phyloP scores from a whole-genome alignment of 1,140 invertebrate species.

The Pomacea maculata region DNA sequence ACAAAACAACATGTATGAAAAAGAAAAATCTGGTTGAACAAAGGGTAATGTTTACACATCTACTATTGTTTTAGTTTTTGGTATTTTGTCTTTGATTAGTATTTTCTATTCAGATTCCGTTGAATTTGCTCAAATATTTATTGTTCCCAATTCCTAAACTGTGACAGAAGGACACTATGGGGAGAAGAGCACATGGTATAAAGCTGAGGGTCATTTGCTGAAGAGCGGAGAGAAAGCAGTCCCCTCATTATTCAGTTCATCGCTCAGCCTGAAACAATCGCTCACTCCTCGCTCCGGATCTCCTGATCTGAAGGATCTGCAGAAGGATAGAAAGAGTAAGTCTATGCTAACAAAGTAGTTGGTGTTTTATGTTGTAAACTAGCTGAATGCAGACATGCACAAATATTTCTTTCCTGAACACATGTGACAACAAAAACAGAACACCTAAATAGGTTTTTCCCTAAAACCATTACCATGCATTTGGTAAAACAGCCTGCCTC shows the following conservation, averaged over 20 bases:
- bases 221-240: slow-evolving; percentile 18
- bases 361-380: too few species aligned
- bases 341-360: background rate
- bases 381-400: background rate
- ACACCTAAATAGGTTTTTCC: too few species aligned
- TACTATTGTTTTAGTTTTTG: background rate
- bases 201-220: slow-evolving; percentile 11
- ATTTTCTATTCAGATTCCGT: too few species aligned
- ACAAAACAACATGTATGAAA: too few species aligned
- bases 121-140: too few species aligned
- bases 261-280: slow-evolving; percentile 17
- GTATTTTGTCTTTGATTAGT: background rate
- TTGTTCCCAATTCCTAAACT: too few species aligned
- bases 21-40: background rate
- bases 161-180: background rate
- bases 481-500: too few species aligned
- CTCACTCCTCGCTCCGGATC: slow-evolving; percentile 18
- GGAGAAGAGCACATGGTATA: slow-evolving; percentile 9
- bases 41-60: background rate
- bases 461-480: too few species aligned
- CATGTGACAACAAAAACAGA: too few species aligned
- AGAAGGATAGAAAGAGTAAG: slow-evolving; percentile 20
- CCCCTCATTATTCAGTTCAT: slow-evolving; percentile 3
- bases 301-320: slow-evolving; percentile 14
- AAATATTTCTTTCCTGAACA: background rate